Conservation (phyloP, 1,140 invertebrate genomes). For the Sycophaga agraensis region DNA sequence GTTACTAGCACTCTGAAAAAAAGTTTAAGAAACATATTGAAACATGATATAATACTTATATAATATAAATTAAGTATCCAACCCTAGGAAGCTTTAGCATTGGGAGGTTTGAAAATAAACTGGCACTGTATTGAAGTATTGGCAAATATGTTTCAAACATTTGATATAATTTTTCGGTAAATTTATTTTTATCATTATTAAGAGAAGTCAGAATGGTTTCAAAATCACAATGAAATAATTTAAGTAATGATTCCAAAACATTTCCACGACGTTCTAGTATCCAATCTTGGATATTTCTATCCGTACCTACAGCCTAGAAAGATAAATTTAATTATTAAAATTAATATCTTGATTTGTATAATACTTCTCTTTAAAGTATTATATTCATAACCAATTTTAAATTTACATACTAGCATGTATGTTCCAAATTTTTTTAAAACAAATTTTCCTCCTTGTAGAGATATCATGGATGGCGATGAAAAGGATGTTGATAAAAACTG, state of each 20-base stretch:
- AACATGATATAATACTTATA: too few relatives aligned
- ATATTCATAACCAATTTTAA: not conserved
- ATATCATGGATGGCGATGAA: constrained; percentile 70
- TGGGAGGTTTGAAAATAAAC: constrained; percentile 77
- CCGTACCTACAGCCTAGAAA: constrained; percentile 77
- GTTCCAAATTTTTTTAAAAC: constrained; percentile 75
- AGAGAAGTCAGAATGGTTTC: constrained; percentile 65
- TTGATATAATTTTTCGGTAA: constrained; percentile 76
- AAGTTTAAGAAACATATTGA: too few relatives aligned
- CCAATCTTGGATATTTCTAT: constrained; percentile 79
- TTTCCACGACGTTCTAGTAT: constrained; percentile 73
- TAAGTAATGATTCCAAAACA: constrained; percentile 70
- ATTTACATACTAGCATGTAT: constrained; percentile 68
- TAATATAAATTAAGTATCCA: constrained; percentile 29
- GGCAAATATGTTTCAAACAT: constrained; percentile 84
- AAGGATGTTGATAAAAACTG: constrained; percentile 76
- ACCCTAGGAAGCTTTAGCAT: constrained; percentile 78
- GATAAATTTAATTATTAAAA: constrained; percentile 14
- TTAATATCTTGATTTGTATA: not conserved
- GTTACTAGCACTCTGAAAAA: constrained; percentile 71
- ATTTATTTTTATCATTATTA: constrained; percentile 63
- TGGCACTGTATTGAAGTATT: constrained; percentile 73
- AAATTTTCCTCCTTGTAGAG: constrained; percentile 82
- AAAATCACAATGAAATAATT: constrained; percentile 78
- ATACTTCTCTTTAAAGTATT: not conserved